Percentiles rank a stretch among this genome's conserved stretches.
Conservation (phyloP, 2,797 vertebrate genomes). For the Basileuterus tristriatus region DNA sequence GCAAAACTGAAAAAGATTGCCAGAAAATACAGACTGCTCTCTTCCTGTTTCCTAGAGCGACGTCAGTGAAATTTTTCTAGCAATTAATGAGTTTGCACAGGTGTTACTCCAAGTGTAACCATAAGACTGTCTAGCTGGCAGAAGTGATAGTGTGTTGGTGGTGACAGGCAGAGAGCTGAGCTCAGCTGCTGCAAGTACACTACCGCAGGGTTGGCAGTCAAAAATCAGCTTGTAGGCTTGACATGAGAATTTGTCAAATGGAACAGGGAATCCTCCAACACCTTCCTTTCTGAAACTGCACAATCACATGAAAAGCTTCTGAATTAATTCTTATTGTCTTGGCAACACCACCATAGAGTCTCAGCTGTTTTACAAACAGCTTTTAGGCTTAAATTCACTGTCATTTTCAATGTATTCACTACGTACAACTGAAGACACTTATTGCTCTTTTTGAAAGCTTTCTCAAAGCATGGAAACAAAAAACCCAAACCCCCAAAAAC, state of each 20-base stretch:
- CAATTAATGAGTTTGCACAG: not conserved
- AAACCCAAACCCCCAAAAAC: not conserved
- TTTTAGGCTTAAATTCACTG: not conserved
- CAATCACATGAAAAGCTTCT: not conserved
- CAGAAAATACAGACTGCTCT: not conserved
- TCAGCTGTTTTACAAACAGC: not conserved
- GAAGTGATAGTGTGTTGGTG: slow-evolving; percentile 15
- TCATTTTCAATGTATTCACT: not conserved
- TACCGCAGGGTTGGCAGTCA: not conserved
- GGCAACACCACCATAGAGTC: not conserved
- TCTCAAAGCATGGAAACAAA: not conserved
- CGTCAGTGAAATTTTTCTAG: not conserved
- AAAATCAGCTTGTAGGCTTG: not conserved
- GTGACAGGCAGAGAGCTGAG: not conserved
- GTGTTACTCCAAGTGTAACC: slow-evolving; percentile 5
- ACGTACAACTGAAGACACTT: not conserved
- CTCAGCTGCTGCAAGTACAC: not conserved
- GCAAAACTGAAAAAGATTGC: not conserved
- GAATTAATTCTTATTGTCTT: not conserved
- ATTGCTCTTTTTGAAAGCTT: not conserved
- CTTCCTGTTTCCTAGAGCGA: not conserved
- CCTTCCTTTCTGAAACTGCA: not conserved
- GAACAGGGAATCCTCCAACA: not conserved
- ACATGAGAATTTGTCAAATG: not conserved
- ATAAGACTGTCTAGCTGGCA: not conserved